These are phyloP conservation scores for Spea bombifrons DNA, from an alignment of 2,113 vertebrate genomes.

Conservation along the genomic window DNA sequence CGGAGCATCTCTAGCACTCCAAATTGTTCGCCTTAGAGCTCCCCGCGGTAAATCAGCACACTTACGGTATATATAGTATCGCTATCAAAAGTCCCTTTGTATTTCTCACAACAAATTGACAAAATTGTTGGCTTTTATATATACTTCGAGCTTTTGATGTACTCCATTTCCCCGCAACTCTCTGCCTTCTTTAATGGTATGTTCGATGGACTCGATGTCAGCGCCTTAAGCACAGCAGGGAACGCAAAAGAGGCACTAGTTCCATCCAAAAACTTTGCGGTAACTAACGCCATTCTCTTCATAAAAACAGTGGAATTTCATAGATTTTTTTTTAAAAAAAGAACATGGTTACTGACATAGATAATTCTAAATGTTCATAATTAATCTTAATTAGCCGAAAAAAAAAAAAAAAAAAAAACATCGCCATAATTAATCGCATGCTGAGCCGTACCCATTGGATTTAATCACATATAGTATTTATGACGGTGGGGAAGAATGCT, in stretches of 20 bases:
- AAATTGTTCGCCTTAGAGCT: neutral
- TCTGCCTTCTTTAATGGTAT: neutral
- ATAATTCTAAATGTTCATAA: neutral
- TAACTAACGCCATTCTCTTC: neutral
- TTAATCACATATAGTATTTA: neutral
- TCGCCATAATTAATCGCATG: neutral
- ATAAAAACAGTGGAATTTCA: too few species aligned
- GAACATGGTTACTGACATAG: neutral
- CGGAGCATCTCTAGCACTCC: neutral
- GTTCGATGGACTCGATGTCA: neutral
- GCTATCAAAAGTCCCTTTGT: neutral
- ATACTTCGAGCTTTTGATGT: neutral
- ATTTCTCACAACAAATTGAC: neutral
- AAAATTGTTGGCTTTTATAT: neutral
- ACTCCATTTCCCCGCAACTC: neutral
- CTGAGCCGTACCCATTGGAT: neutral
- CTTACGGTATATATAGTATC: neutral
- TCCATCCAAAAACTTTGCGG: neutral
- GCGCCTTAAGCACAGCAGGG: neutral
- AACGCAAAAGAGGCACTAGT: neutral
- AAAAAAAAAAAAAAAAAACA: too few species aligned
- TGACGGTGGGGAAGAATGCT: neutral
- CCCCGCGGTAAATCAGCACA: neutral
- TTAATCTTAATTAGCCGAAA: neutral
- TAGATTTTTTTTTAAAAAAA: neutral